Conservation (phyloP, 2,888 invertebrate species). For the Amphipoea lucens region DNA sequence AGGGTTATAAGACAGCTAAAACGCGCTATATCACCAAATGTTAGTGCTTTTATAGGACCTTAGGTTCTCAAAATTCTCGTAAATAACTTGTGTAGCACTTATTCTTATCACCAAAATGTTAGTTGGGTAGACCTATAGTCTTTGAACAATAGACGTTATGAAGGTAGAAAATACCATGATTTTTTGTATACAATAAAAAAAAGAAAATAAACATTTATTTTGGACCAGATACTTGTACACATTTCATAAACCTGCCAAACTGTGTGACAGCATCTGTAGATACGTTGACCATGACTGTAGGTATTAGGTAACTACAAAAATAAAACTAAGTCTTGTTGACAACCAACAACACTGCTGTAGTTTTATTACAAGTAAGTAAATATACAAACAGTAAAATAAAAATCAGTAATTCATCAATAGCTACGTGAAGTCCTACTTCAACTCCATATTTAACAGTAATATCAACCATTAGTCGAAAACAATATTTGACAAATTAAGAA, state of each 20-base stretch:
- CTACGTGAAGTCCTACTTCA: background rate
- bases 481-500: slow-evolving; percentile 18
- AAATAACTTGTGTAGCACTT: too few species aligned
- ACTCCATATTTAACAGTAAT: background rate
- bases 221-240: background rate
- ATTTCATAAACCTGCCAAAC: background rate
- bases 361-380: background rate
- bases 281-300: background rate
- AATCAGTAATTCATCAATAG: background rate
- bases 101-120: too few species aligned
- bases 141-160: background rate
- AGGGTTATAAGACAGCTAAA: too few species aligned
- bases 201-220: background rate
- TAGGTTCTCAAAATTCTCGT: too few species aligned
- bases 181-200: background rate
- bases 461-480: background rate
- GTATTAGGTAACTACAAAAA: background rate
- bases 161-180: background rate
- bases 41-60: too few species aligned
- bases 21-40: too few species aligned
- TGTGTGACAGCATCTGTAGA: background rate
- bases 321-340: background rate
- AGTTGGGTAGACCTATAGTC: too few species aligned
- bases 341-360: too few species aligned
- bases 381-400: background rate